Percentiles rank a stretch among this genome's conserved stretches.
Evolutionary conservation across 2,113 vertebrate species (phyloP).

Genomic region (Monopterus albus): DNA sequence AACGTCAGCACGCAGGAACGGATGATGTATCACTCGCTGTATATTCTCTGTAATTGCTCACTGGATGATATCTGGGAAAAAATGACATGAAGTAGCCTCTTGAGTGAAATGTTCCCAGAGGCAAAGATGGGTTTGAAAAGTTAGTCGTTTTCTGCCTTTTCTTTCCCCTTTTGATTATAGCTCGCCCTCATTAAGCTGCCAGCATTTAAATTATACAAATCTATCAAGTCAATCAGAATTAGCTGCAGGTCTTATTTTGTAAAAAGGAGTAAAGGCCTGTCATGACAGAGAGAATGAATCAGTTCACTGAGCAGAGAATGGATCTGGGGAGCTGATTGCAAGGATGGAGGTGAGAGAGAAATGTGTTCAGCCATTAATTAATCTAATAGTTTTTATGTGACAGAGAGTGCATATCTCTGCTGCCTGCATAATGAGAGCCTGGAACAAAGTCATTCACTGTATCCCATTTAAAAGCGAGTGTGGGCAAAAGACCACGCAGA

Average conservation of each 20-base stretch:
- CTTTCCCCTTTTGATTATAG: constrained; percentile 56
- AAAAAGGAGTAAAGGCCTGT: constrained; percentile 53
- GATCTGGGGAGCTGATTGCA: constrained; percentile 65
- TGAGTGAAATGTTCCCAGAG: constrained; percentile 51
- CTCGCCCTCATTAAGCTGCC: constrained; percentile 64
- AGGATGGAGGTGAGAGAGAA: constrained; percentile 59
- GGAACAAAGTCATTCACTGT: constrained; percentile 72
- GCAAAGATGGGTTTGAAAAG: constrained; percentile 42
- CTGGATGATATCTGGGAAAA: constrained; percentile 55
- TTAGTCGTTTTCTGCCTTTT: constrained; percentile 16
- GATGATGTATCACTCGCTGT: constrained; percentile 48
- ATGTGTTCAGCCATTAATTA: constrained; percentile 79
- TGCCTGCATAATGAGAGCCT: constrained; percentile 71
- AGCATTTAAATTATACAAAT: constrained; percentile 65
- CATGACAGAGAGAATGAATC: constrained; percentile 61
- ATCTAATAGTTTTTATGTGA: constrained; percentile 77
- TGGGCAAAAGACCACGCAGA: constrained; percentile 41
- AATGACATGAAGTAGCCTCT: constrained; percentile 40
- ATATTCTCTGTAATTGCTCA: constrained; percentile 68
- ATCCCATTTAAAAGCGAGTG: constrained; percentile 55
- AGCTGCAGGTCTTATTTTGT: constrained; percentile 72
- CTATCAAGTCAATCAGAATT: constrained; percentile 76
- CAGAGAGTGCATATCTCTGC: constrained; percentile 72
- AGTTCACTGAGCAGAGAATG: constrained; percentile 67
- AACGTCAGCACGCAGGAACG: constrained; percentile 36